Evolutionary conservation across 2,113 vertebrate species (phyloP).

Genomic region (Drymodes brunneopygia): DNA sequence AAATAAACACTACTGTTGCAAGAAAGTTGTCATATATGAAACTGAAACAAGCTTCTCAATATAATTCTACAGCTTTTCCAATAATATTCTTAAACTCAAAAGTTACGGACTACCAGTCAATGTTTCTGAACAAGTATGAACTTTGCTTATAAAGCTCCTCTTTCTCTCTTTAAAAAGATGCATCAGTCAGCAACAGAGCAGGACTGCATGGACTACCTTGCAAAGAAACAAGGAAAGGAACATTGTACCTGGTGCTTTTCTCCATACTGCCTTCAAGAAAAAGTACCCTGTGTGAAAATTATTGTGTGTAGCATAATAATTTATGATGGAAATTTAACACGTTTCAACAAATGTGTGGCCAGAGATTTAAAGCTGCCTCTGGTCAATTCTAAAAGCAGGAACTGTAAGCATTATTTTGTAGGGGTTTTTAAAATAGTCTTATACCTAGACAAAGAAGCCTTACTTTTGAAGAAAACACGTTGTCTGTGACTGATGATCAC

Average conservation of each 20-base stretch:
- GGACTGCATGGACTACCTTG: background rate
- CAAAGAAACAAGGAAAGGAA: background rate
- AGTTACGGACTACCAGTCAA: background rate
- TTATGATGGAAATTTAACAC: background rate
- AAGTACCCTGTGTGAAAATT: background rate
- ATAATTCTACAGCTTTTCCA: background rate
- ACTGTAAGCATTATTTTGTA: background rate
- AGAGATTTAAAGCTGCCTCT: background rate
- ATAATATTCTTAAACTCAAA: background rate
- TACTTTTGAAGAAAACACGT: background rate
- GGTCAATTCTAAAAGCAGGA: background rate
- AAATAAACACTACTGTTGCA: background rate
- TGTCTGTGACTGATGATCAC: background rate
- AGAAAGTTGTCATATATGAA: background rate
- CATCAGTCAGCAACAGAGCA: background rate
- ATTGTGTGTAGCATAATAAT: background rate
- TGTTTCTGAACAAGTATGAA: background rate
- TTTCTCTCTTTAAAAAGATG: background rate
- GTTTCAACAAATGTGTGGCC: background rate
- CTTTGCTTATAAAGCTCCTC: background rate
- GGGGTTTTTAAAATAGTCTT: background rate
- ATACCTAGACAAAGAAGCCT: background rate
- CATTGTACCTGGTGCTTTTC: background rate
- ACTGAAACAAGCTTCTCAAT: background rate
- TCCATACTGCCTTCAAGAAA: background rate